Base-by-base conservation (phyloP, 2,113 vertebrate species). In the Noctilio leporinus region DNA sequence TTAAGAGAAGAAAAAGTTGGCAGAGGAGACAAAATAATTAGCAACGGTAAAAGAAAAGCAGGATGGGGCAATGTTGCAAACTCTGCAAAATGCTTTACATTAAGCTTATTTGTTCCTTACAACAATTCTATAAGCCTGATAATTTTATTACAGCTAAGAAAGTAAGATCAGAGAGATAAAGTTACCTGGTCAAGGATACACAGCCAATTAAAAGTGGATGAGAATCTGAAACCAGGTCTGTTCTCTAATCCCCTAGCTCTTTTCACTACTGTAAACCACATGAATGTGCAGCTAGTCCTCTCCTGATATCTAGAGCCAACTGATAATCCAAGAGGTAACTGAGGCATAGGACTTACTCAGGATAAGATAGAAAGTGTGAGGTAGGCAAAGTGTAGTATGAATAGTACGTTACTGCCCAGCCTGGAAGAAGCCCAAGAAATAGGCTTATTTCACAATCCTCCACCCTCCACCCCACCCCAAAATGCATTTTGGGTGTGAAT, bases 381-480 rank as follows among this genome's bases (percentile, higher is more conserved):
- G n/a, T 0, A 77, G 43, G 43, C 55, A 51, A n/a, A 91, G 2
- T 30, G 35, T 7, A 55, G 33, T 80, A 94, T 5, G 55, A 30
- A 65, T 8, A 69, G 24, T 30, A 30, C 20, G 19, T 33, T 40
- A n/a, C 90, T 30, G 28, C 33, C 40, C 65, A 76, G 62, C 45
- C 35, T 67, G 19, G 15, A 86, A 40, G 28, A 75, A 65, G 76
- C 40, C 22, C n/a, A 35, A 94, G 62, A 87, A 90, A 70, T 7
- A 53, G n/a, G 47, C 73, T 35, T 83, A 86, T 90, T 95, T 95
- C 65, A 80, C 88, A 95, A 96, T 47, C 40, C 17, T 45, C 57
- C 14, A 38, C 4, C 9, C 40, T 49, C 35, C 47, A 49, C 30
- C 17, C 12, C 17, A 62, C 26, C 24, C 30, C 81, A 53, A 51